Evolutionary conservation across 30 jellyfish, hydroid and myxozoan genomes (phyloP), one percentile per base, ranked within the genome.

Genomic region (Aurelia aurita): DNA sequence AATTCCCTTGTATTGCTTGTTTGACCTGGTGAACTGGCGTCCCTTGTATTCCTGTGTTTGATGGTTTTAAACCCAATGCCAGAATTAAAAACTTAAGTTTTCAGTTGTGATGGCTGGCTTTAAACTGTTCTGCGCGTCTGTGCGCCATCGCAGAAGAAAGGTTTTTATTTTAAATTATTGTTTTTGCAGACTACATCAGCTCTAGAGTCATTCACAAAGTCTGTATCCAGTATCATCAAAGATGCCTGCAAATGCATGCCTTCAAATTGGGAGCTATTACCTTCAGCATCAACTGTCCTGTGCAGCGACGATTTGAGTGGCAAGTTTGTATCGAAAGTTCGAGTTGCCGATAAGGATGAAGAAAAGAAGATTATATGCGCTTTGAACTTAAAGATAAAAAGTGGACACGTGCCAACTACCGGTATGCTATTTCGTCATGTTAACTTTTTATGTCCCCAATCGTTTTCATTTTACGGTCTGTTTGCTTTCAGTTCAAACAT

Each of bases 291-390:
- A 16, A 32, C 75, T 20, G 83, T 90, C 28, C 54, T 58, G 13
- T 90, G 97, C 89, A 84, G 87, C 27, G 92, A 77, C 63, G 90
- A 79, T n/a, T 1, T 76, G 85, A 84, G 59, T 63, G 97, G 97
- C 49, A 90, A 54, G 31, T 90, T 90, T 74, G 72, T 69, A 26
- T 72, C 96, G 28, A 70, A 67, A 25, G 63, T 90, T 11, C 25
- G 66, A 16, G 68, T 66, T 44, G 61, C 84, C 58, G 74, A 76
- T 72, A 77, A 53, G 29, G 57, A 77, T 12, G 85, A 69, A 9
- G 69, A 68, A 22, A 49, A 68, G 34, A 70, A 73, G 32, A 77
- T 83, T n/a, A 34, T 90, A 18, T 90, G 97, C 49, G 22, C 77
- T 19, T 49, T 90, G 29, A 35, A 45, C 51, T 28, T 35, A 27